Evolutionary conservation across 2,113 vertebrate genomes (phyloP).

Genomic region (Xyrauchen texanus): DNA sequence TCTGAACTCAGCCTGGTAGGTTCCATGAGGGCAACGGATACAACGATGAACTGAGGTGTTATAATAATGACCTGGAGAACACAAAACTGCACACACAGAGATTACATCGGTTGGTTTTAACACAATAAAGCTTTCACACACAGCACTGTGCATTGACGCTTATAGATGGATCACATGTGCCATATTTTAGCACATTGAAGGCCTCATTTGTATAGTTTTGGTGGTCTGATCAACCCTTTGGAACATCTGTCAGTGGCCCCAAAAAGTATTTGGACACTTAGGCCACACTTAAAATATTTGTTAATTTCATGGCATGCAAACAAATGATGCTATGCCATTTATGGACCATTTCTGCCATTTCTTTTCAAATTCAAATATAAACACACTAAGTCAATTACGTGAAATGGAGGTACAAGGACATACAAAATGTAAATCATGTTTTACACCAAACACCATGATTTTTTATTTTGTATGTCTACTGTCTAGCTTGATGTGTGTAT

Average conservation of each 20-base stretch:
- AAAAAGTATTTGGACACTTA: too few species aligned
- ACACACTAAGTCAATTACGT: too few species aligned
- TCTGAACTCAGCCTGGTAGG: constrained; percentile 93
- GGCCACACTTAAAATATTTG: too few species aligned
- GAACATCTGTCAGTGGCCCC: too few species aligned
- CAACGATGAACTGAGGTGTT: constrained; percentile 93
- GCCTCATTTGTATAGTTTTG: background rate
- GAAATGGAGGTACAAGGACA: too few species aligned
- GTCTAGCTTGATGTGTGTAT: too few species aligned
- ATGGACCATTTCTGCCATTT: too few species aligned
- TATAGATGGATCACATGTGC: background rate
- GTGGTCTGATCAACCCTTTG: background rate
- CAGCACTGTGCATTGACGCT: background rate
- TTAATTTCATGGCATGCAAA: too few species aligned
- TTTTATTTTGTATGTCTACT: too few species aligned
- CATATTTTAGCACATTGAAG: background rate
- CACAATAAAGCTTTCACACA: background rate
- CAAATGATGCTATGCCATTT: too few species aligned
- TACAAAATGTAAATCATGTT: too few species aligned
- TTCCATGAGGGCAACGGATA: constrained; percentile 91
- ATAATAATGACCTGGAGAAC: constrained; percentile 95
- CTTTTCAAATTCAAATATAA: too few species aligned
- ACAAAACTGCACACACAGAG: constrained; percentile 81
- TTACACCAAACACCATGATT: background rate
- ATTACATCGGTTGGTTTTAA: background rate